Conservation (phyloP, 2,113 vertebrate species). For the Cnemophilus loriae region DNA sequence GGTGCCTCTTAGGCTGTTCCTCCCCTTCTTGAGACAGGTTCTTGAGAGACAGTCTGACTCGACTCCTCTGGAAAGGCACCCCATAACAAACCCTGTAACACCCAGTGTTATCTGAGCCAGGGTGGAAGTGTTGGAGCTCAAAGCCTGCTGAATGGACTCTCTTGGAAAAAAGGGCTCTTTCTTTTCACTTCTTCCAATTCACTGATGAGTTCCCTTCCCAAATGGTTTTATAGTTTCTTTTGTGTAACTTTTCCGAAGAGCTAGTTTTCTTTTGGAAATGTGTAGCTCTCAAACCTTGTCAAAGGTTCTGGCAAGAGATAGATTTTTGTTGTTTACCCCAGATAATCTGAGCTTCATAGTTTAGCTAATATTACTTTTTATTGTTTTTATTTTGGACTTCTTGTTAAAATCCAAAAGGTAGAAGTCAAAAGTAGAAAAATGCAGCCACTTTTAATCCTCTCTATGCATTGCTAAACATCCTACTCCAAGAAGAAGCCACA, state of each 20-base stretch:
- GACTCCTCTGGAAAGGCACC: background rate
- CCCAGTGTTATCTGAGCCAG: background rate
- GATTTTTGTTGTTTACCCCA: background rate
- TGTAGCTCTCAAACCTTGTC: background rate
- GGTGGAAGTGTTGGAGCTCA: background rate
- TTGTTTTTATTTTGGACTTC: background rate
- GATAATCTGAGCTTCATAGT: background rate
- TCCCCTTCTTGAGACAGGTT: background rate
- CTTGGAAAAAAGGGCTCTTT: background rate
- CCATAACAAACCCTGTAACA: background rate
- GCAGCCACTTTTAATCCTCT: background rate
- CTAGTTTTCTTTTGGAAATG: background rate
- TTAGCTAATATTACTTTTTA: background rate
- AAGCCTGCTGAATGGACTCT: background rate
- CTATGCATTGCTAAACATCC: background rate
- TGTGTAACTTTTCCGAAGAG: background rate
- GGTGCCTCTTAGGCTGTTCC: background rate
- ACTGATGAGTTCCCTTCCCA: background rate
- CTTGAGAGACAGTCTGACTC: background rate
- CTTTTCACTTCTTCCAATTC: background rate
- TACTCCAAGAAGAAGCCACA: background rate
- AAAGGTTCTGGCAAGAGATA: background rate
- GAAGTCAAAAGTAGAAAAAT: background rate
- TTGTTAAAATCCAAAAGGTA: background rate
- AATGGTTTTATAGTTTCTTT: background rate